These are phyloP conservation scores for Limnephilus rhombicus DNA, from an alignment of 2,888 invertebrate species.

Conservation along the genomic window DNA sequence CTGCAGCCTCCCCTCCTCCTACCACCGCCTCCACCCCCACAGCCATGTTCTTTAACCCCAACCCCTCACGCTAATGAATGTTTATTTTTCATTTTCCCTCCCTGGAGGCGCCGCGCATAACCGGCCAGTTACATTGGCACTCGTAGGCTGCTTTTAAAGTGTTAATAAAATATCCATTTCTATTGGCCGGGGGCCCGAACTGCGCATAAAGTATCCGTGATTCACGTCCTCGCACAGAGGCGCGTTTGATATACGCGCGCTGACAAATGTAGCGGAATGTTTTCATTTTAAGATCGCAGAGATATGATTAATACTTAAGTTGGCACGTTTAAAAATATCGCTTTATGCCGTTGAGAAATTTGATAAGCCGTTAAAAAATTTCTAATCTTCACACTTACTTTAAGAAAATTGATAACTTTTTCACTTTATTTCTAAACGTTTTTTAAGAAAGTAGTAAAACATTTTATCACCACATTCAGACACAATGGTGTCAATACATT, in stretches of 20 bases:
- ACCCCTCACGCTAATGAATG: conserved; percentile 59
- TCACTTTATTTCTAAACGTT: not conserved
- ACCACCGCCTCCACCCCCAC: not conserved
- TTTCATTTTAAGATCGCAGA: not conserved
- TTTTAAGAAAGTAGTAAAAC: not conserved
- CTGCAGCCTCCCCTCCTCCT: not conserved
- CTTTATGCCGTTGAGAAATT: not conserved
- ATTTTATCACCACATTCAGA: too few species aligned
- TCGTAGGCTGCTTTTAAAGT: conserved; percentile 57
- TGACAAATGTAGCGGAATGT: not conserved
- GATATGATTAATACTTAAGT: not conserved
- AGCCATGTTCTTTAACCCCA: not conserved
- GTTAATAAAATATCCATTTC: conserved; percentile 63
- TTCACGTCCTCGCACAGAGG: conserved; percentile 9
- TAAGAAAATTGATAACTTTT: too few species aligned
- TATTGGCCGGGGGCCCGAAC: conserved; percentile 44
- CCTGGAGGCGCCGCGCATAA: conserved; percentile 54
- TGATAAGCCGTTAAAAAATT: not conserved
- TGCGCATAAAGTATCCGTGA: conserved; percentile 35
- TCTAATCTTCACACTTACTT: not conserved
- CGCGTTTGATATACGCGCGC: not conserved
- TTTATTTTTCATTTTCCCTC: conserved; percentile 64
- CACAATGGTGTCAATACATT: too few species aligned
- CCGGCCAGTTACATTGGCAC: conserved; percentile 60
- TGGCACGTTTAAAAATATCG: not conserved